phyloP scores from a whole-genome alignment of 2,797 vertebrate species.

The Rhyacichthys aspro region DNA sequence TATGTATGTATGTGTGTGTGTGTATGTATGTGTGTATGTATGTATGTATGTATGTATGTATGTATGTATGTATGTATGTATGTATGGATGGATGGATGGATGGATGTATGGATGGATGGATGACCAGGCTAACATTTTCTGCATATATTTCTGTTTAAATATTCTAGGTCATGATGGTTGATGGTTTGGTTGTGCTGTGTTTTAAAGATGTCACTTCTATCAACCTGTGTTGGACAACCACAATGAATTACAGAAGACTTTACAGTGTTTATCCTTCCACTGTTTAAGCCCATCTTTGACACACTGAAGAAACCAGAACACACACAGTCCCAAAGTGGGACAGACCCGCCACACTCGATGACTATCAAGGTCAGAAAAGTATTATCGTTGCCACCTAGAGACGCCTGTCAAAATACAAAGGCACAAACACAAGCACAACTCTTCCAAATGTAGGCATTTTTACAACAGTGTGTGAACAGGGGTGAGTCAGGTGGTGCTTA shows the following conservation, averaged over 20 bases:
- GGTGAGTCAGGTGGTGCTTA: conserved; percentile 48
- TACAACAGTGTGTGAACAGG: conserved; percentile 39
- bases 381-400: conserved; percentile 52
- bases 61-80: too few relatives aligned
- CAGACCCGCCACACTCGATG: conserved; percentile 47
- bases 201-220: neutral
- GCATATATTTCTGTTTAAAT: too few relatives aligned
- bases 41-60: too few relatives aligned
- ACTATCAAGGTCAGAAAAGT: conserved; percentile 54
- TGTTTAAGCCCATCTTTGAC: conserved; percentile 44
- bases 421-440: conserved; percentile 41
- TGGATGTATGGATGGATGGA: too few relatives aligned
- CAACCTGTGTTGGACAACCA: conserved; percentile 18
- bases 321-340: conserved; percentile 38
- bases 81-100: too few relatives aligned
- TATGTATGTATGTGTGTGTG: too few relatives aligned
- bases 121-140: too few relatives aligned
- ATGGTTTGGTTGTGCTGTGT: too few relatives aligned
- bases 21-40: too few relatives aligned
- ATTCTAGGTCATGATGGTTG: too few relatives aligned
- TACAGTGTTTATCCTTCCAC: conserved; percentile 28
- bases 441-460: conserved; percentile 77
- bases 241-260: conserved; percentile 43
- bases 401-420: conserved; percentile 65
- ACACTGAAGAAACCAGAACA: conserved; percentile 9